phyloP scores from a whole-genome alignment of 1,140 invertebrate species.

The Drosophila kepulauana region DNA sequence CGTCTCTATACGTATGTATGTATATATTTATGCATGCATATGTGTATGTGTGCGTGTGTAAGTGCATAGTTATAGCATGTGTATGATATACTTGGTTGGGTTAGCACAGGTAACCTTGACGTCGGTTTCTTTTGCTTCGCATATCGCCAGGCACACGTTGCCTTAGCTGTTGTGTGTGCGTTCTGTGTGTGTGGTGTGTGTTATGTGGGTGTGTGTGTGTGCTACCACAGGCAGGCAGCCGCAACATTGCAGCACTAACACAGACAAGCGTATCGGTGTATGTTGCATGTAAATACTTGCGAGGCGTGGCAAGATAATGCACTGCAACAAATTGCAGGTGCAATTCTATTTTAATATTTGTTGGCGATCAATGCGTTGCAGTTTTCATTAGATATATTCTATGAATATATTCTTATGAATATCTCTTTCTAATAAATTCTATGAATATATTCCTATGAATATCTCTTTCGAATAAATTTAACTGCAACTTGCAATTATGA shows the following conservation, averaged over 20 bases:
- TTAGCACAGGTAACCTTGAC: conserved; percentile 68
- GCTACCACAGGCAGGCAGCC: conserved; percentile 37
- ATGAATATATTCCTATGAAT: no score
- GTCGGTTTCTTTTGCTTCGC: conserved; percentile 62
- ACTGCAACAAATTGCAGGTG: conserved; percentile 37
- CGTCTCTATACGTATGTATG: conserved; percentile 10
- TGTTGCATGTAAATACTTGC: conserved; percentile 59
- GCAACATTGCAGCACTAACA: conserved; percentile 46
- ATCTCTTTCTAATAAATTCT: no score
- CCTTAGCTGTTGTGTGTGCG: background rate
- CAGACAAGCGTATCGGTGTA: conserved; percentile 26
- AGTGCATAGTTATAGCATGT: conserved; percentile 24
- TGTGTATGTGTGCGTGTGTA: background rate
- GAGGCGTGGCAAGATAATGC: conserved; percentile 58
- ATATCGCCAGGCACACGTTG: conserved; percentile 32
- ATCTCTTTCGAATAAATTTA: no score
- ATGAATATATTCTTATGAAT: no score
- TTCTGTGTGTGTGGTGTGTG: conserved; percentile 5
- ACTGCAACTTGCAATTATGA: no score
- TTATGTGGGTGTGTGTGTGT: conserved; percentile 9
- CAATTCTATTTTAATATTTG: no score
- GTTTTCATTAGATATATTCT: no score
- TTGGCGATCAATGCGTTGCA: no score
- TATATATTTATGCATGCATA: background rate
- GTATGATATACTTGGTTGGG: conserved; percentile 36